These are phyloP conservation scores for Eudorcas thomsonii DNA, from an alignment of 2,113 vertebrate species.

Conservation along the genomic window DNA sequence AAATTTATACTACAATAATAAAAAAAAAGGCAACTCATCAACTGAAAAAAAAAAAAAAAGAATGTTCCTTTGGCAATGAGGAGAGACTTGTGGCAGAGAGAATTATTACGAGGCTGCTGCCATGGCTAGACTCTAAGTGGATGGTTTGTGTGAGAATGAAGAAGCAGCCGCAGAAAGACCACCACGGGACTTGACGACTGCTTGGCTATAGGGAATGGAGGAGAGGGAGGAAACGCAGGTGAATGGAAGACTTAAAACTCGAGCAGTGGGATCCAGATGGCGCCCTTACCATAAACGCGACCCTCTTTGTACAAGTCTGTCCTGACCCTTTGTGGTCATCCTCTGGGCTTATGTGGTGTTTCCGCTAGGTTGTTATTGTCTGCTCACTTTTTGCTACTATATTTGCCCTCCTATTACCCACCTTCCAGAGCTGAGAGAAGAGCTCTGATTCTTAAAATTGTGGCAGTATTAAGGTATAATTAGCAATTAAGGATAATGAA, in stretches of 20 bases:
- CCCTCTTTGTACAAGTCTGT: background rate
- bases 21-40: no score
- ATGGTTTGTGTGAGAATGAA: background rate
- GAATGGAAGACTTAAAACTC: background rate
- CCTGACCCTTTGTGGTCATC: background rate
- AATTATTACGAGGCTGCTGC: background rate
- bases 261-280: background rate
- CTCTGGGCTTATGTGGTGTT: background rate
- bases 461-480: background rate
- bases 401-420: background rate
- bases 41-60: no score
- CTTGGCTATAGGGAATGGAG: background rate
- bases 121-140: background rate
- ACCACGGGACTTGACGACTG: background rate
- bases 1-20: no score
- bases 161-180: background rate
- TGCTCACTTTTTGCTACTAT: background rate
- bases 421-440: background rate
- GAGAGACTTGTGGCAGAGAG: background rate
- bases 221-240: background rate
- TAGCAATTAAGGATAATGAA: background rate
- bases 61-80: background rate
- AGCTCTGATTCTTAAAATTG: background rate
- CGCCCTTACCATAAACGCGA: background rate
- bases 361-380: background rate